These are phyloP conservation scores for Drosophila insularis DNA, from an alignment of 1,140 invertebrate species.

Conservation along the genomic window DNA sequence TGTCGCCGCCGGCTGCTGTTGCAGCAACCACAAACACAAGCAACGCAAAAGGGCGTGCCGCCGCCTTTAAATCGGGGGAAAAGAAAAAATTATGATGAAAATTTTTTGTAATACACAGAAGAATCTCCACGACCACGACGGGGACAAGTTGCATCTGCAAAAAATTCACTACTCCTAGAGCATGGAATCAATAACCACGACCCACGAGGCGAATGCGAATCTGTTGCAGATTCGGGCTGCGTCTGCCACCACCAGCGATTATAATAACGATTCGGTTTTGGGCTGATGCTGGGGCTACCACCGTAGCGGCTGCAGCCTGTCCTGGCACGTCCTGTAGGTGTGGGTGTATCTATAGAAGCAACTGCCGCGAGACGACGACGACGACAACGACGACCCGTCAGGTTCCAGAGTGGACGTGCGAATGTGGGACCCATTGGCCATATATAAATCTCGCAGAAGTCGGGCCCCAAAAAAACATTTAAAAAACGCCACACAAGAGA, in stretches of 20 bases:
- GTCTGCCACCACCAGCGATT: neutral
- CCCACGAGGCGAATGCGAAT: constrained; percentile 48
- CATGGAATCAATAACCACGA: constrained; percentile 66
- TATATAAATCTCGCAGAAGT: constrained; percentile 53
- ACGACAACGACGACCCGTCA: constrained; percentile 51
- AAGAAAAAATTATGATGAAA: constrained; percentile 5
- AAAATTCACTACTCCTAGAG: constrained; percentile 38
- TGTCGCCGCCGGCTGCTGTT: constrained; percentile 9
- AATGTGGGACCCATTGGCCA: constrained; percentile 47
- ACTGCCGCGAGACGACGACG: constrained; percentile 34
- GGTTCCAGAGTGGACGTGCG: constrained; percentile 69
- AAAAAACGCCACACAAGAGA: constrained; percentile 21
- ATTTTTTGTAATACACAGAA: constrained; percentile 51
- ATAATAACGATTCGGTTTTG: constrained; percentile 22
- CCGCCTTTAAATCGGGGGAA: constrained; percentile 43
- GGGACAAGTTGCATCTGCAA: constrained; percentile 61
- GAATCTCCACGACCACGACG: constrained; percentile 36
- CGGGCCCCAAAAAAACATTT: constrained; percentile 28
- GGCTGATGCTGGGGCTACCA: constrained; percentile 33
- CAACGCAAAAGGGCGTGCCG: constrained; percentile 50
- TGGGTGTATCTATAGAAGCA: constrained; percentile 16
- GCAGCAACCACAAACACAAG: constrained; percentile 19
- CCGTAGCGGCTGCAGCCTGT: constrained; percentile 39
- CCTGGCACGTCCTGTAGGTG: constrained; percentile 33
- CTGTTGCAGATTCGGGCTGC: constrained; percentile 60